Base-by-base conservation (phyloP, 2,888 invertebrate genomes). In the Athetis lepigone region DNA sequence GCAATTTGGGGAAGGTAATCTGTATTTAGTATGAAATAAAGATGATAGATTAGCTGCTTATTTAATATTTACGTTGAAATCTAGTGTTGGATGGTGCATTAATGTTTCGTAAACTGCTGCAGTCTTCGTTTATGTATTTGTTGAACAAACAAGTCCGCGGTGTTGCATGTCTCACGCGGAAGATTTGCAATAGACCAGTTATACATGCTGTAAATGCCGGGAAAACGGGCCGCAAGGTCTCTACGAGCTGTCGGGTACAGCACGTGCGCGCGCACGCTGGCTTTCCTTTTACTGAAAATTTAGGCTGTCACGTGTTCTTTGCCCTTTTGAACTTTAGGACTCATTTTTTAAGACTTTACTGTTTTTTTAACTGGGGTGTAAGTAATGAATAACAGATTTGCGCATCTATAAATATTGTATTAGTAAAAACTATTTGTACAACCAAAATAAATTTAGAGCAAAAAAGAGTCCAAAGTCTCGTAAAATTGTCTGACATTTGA, bases 221-320 rank as follows among this genome's bases (percentile, higher is more conserved):
- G 81, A 88, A 88, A 85, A 79, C 70, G 64, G 70, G 65, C 66
- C 57, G 71, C 79, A 88, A 84, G 87, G 82, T 75, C 75, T 60
- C 16, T 61, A 65, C 33, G 18, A 19, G 21, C 33, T 29, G 19
- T 67, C 51, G 23, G 36, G 49, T 54, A 27, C 9, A 11, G 18
- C 76, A 47, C 55, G 51, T 70, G 62, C 7, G 4, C 1, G 33
- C 4, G 33, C 33, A 13, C 11, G 8, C 50, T 29, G 69, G 40
- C 54, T 62, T 69, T 54, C 45, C 45, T 60, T 47, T 52, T 37
- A 27, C 45, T 70, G 56, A 57, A 71, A 57, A 40, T 42, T 74
- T 51, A 16, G 13, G 21, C 6, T n/a, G 9, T 4, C 63, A 70
- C 40, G 25, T 70, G 55, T 43, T 52, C 25, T 6, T 5, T n/a